Conservation (phyloP, 2,888 invertebrate genomes). For the Nudaria mundana region DNA sequence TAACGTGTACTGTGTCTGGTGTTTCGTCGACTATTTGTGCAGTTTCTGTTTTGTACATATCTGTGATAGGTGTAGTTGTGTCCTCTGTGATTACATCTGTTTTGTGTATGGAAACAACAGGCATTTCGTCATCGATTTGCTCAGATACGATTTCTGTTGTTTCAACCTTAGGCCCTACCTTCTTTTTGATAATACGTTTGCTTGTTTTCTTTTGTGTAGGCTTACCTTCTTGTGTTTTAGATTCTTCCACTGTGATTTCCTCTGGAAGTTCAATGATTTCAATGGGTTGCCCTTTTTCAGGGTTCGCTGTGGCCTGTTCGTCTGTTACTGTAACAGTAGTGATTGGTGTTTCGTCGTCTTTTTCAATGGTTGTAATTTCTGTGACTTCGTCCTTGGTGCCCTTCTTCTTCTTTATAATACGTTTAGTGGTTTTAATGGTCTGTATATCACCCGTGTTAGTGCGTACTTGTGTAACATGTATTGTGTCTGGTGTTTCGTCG, state of each 20-base stretch:
- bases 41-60: not conserved
- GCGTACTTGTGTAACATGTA: not conserved
- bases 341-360: slow-evolving; percentile 46
- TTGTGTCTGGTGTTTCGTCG: not conserved
- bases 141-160: not conserved
- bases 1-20: slow-evolving; percentile 2
- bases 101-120: not conserved
- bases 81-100: not conserved
- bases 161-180: not conserved
- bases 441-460: not conserved
- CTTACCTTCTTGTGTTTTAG: slow-evolving; percentile 41
- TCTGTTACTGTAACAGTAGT: slow-evolving; percentile 14
- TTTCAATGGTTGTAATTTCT: slow-evolving; percentile 56
- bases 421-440: not conserved
- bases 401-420: not conserved
- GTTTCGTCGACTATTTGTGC: not conserved
- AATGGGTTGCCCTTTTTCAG: not conserved
- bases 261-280: slow-evolving; percentile 36
- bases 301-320: slow-evolving; percentile 33
- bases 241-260: slow-evolving; percentile 43
- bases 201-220: slow-evolving; percentile 41
- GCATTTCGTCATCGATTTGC: not conserved
- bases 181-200: slow-evolving; percentile 32
- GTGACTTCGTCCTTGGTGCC: slow-evolving; percentile 11
- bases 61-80: not conserved